Base-by-base conservation (phyloP, 2,113 vertebrate genomes). In the Ardeotis arabs region DNA sequence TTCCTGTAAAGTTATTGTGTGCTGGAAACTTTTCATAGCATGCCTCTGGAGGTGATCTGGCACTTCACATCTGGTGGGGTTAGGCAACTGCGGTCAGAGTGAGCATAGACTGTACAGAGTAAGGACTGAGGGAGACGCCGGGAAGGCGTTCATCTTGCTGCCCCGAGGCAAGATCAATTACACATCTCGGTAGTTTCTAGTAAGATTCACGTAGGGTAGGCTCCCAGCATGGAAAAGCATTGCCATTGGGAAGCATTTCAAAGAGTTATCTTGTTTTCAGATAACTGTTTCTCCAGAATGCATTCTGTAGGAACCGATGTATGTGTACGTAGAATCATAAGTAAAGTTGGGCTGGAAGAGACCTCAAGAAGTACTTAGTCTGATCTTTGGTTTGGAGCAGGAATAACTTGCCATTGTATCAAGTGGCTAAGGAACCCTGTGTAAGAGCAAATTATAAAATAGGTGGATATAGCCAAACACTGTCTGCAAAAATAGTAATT, bases 301-400 rank as follows among this genome's bases (percentile, higher is more conserved):
- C n/a, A 29, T 94, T 68, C 97, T 95, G 83, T 92, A 99, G 98
- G 98, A 97, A 37, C 95, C 56, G 98, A 98, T 91, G 96, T 98
- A 53, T 99, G 98, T 87, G 97, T 98, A 86, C 39, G 20, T 4
- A 67, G 82, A 84, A 45, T 80, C 8, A 2, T 12, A 56, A 56
- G 23, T 45, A 31, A 58, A 75, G 44, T 44, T 70, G 29, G 15
- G 39, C 17, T 60, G 62, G 23, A 82, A 91, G 22, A 21, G 49
- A 49, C 29, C 21, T 82, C 52, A 72, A 25, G 56, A 81, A 24
- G 8, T 28, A 39, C 15, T 24, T 22, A 35, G 56, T 69, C 27
- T 2, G 3, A n/a, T 23, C 56, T 29, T 28, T 79, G 39, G 18
- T 72, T 72, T 52, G 68, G 27, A 79, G 41, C 35, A 84, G 56